A percentile compares a stretch with the other conserved stretches of the same genome.
Conservation (phyloP, 2,113 vertebrate species). For the Oenanthe oenanthe region DNA sequence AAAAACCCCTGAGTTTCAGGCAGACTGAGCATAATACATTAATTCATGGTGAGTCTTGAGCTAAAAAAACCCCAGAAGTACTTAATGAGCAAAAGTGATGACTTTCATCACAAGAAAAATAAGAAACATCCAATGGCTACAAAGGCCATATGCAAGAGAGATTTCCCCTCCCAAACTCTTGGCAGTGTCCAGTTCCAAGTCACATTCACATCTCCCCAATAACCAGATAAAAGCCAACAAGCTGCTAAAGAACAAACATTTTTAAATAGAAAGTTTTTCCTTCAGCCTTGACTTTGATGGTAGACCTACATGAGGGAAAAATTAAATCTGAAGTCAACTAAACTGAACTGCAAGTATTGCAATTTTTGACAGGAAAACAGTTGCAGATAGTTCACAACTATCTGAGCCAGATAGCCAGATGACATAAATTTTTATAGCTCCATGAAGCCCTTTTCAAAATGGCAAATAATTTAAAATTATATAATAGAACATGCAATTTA, state of each 20-base stretch:
- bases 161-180: neutral
- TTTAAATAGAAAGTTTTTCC: neutral
- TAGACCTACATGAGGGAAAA: neutral
- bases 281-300: neutral
- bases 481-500: neutral
- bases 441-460: neutral
- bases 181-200: neutral
- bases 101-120: neutral
- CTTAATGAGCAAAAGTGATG: neutral
- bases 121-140: neutral
- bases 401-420: neutral
- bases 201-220: neutral
- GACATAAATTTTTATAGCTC: neutral
- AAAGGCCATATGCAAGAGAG: neutral
- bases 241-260: neutral
- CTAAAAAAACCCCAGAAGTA: neutral
- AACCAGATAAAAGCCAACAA: neutral
- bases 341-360: neutral
- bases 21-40: neutral
- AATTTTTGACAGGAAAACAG: neutral
- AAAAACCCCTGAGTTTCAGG: neutral
- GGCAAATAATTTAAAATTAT: neutral
- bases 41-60: neutral
- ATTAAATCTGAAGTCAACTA: neutral
- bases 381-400: neutral